Conservation (phyloP, 2,797 vertebrate genomes). For the Numenius phaeopus region DNA sequence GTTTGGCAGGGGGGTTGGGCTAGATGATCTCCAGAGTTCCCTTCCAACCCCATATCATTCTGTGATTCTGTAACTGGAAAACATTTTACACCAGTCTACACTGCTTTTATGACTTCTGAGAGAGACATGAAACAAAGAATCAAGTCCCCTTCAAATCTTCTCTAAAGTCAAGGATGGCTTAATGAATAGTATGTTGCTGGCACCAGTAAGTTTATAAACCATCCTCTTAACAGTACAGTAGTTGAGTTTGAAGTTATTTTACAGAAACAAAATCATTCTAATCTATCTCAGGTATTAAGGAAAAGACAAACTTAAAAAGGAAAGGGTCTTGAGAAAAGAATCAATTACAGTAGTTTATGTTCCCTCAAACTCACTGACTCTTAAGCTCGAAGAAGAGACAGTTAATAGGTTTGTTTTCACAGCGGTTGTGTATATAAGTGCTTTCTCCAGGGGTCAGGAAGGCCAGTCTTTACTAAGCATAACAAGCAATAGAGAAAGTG, state of each 20-base stretch:
- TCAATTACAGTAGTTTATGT: neutral
- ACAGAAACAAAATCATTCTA: neutral
- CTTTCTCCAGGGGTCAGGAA: neutral
- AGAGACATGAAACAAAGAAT: neutral
- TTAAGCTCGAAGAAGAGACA: neutral
- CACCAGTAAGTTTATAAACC: neutral
- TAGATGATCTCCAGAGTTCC: too few relatives aligned
- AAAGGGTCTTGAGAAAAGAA: neutral
- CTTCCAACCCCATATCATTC: too few relatives aligned
- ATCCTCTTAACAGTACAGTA: neutral
- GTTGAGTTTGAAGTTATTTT: neutral
- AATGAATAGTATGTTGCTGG: neutral
- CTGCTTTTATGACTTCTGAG: neutral
- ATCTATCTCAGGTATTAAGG: neutral
- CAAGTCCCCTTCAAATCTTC: neutral
- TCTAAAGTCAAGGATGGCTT: neutral
- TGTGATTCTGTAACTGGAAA: neutral
- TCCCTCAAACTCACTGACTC: neutral
- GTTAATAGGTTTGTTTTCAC: constrained; percentile 18
- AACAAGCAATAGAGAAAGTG: neutral
- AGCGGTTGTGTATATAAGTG: neutral
- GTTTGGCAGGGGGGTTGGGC: too few relatives aligned
- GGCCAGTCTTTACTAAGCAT: neutral
- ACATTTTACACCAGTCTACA: neutral
- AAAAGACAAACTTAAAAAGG: neutral